Base-by-base conservation (phyloP, 2,888 invertebrate genomes). In the Thymelicus lineola region DNA sequence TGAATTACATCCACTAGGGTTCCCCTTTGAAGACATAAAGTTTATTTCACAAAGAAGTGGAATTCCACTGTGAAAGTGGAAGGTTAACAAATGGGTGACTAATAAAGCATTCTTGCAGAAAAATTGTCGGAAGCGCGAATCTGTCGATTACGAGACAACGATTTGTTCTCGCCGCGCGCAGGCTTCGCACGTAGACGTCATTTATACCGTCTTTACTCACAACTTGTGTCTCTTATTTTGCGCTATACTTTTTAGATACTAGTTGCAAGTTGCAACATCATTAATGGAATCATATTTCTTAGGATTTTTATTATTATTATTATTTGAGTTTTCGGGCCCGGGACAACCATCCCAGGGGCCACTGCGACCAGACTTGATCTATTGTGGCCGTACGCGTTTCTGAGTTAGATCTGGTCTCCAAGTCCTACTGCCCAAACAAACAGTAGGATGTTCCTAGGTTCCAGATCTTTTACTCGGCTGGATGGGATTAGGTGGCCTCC, bases 61-160 rank as follows among this genome's bases (percentile, higher is more conserved):
- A 57, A 35, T 57, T 57, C 57, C 45, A 15, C 3, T n/a, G 65
- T 53, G 9, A 20, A 65, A 45, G 45, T 15, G 28, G 55, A 28
- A 45, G 45, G 28, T 71, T 75, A 78, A 77, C 80, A 77, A 78
- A 80, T 80, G 78, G 77, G 74, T 73, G 74, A 66, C 70, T 75
- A 66, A 72, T 73, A 76, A 82, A 82, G 82, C 82, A 81, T 74
- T 75, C 77, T 75, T 73, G 75, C 79, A 66, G 72, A 86, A 81
- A 87, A 84, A 86, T 86, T 79, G 79, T 74, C 71, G 74, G 77
- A 82, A 83, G 79, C 77, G 75, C 76, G 80, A 81, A 79, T 80
- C 81, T 76, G 81, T 81, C 85, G 86, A 85, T 87, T 87, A 86
- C 84, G 82, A 81, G 83, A 82, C 82, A 82, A 79, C 86, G 82